phyloP scores from a whole-genome alignment of 37 sponge, comb jelly and placozoan genomes.

The Beroe forskalii region DNA sequence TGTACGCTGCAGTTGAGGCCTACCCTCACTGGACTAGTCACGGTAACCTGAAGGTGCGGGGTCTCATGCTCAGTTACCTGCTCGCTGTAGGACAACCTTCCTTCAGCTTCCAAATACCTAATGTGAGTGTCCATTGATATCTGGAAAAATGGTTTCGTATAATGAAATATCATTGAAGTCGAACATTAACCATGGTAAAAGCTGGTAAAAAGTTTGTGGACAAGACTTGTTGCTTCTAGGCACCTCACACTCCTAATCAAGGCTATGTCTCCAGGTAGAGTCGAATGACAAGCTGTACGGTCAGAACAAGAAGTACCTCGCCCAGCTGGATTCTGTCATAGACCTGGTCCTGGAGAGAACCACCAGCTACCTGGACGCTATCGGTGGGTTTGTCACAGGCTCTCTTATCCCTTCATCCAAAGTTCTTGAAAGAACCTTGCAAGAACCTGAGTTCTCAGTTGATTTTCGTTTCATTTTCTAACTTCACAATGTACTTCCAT shows the following conservation, averaged over 20 bases:
- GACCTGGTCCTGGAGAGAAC: slow-evolving; percentile 66
- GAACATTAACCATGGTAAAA: neutral
- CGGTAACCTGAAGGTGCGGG: neutral
- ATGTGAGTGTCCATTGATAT: neutral
- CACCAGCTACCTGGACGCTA: neutral
- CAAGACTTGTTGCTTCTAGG: neutral
- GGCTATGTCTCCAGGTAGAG: slow-evolving; percentile 68
- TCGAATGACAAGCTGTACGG: slow-evolving; percentile 93
- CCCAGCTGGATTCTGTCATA: slow-evolving; percentile 70
- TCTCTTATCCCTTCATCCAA: too few relatives aligned
- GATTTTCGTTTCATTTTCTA: too few relatives aligned
- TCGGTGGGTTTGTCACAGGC: slow-evolving; percentile 21
- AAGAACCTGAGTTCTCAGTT: too few relatives aligned
- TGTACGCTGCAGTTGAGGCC: neutral
- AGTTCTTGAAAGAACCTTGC: too few relatives aligned
- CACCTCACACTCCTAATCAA: neutral
- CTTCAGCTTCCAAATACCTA: neutral
- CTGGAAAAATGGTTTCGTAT: neutral
- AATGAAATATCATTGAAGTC: neutral
- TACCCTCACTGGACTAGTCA: neutral
- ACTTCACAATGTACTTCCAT: neutral
- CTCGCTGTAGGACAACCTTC: slow-evolving; percentile 1
- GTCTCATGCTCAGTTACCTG: neutral
- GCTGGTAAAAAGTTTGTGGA: neutral
- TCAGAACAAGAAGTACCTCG: slow-evolving; percentile 81